A percentile compares a stretch with the other conserved stretches of the same genome.
Evolutionary conservation across 1,140 invertebrate genomes (phyloP).

Genomic region (Dinothrombium tinctorium): DNA sequence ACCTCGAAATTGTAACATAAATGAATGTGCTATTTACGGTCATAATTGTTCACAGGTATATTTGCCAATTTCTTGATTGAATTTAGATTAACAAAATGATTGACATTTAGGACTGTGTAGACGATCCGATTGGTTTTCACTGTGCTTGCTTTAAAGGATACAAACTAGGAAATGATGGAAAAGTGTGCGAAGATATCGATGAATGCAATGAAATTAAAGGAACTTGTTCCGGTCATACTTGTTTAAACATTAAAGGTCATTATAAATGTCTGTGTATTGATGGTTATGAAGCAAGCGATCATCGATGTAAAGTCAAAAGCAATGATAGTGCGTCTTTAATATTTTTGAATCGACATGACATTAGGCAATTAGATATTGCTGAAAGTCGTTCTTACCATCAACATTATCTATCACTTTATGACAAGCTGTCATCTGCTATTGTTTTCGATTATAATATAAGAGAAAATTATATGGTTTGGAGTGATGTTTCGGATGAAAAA

Average conservation of each 20-base stretch:
- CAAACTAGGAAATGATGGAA: constrained; percentile 36
- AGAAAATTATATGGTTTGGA: constrained; percentile 82
- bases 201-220: constrained; percentile 61
- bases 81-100: no score
- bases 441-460: constrained; percentile 69
- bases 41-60: not conserved
- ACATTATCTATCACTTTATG: constrained; percentile 4
- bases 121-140: constrained; percentile 44
- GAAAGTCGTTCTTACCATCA: not conserved
- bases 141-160: constrained; percentile 49
- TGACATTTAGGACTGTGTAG: constrained; percentile 39
- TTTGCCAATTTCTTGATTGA: no score
- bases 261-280: constrained; percentile 74
- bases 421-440: constrained; percentile 25
- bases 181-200: constrained; percentile 64
- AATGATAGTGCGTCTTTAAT: constrained; percentile 34
- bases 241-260: constrained; percentile 63
- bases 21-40: constrained; percentile 11
- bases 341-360: constrained; percentile 57
- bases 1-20: constrained; percentile 20
- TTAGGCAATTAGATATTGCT: constrained; percentile 26
- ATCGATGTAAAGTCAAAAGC: constrained; percentile 46
- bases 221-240: constrained; percentile 62
- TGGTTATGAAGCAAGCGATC: constrained; percentile 66
- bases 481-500: constrained; percentile 61